phyloP scores from a whole-genome alignment of 64 coral and sea anemone genomes.

The Orbicella faveolata region DNA sequence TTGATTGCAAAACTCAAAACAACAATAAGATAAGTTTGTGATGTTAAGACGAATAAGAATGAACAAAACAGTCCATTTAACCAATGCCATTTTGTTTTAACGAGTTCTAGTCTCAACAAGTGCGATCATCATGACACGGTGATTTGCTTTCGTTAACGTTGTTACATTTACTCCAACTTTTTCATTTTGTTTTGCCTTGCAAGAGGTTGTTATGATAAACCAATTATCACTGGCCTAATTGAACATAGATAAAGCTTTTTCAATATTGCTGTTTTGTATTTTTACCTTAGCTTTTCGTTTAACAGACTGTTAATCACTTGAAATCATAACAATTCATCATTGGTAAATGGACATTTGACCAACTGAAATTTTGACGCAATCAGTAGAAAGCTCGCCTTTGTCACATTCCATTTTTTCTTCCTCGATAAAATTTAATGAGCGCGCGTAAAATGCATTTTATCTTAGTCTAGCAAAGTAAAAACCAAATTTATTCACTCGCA shows the following conservation, averaged over 20 bases:
- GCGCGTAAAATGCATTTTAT: no score
- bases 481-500: no score
- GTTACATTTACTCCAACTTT: not conserved
- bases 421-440: no score
- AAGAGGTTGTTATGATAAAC: not conserved
- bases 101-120: slow-evolving; percentile 17
- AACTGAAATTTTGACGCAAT: no score
- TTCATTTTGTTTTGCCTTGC: not conserved
- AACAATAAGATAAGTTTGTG: not conserved
- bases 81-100: slow-evolving; percentile 3
- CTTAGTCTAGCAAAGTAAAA: no score
- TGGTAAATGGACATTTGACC: no score
- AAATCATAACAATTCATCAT: no score
- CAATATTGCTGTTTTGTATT: not conserved
- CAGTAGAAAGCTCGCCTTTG: no score
- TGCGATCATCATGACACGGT: not conserved
- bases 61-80: not conserved
- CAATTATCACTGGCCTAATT: not conserved
- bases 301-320: no score
- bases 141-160: not conserved
- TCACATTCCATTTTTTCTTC: no score
- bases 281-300: not conserved
- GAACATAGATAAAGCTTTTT: not conserved
- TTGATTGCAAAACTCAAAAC: not conserved
- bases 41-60: not conserved